phyloP scores from a whole-genome alignment of 2,888 invertebrate species.

The Netelia virgata region DNA sequence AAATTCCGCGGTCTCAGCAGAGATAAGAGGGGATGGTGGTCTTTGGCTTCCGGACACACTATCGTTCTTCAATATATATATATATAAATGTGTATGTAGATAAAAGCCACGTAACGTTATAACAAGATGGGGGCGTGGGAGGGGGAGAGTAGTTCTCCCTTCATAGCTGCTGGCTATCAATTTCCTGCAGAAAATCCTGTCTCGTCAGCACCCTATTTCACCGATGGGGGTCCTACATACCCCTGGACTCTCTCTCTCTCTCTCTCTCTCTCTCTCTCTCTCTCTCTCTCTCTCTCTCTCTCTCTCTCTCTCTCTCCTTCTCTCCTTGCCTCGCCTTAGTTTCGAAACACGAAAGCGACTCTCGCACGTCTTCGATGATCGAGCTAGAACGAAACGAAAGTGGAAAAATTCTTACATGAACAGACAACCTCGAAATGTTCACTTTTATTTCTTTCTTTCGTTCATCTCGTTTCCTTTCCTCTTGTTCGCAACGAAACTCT shows the following conservation, averaged over 20 bases:
- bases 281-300: background rate
- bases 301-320: background rate
- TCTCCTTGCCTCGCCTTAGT: background rate
- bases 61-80: background rate
- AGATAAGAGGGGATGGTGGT: slow-evolving; percentile 46
- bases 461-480: too few species aligned
- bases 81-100: too few species aligned
- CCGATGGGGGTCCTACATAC: slow-evolving; percentile 11
- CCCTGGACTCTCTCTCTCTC: background rate
- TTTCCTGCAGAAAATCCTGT: slow-evolving; percentile 55
- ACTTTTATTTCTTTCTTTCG: background rate
- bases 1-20: slow-evolving; percentile 4
- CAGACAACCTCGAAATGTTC: background rate
- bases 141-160: background rate
- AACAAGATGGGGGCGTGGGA: too few species aligned
- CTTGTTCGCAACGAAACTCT: too few species aligned
- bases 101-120: too few species aligned
- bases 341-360: too few species aligned
- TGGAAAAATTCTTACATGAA: background rate
- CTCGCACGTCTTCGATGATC: slow-evolving; percentile 11
- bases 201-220: slow-evolving; percentile 47
- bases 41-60: background rate
- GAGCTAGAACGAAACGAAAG: background rate
- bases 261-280: background rate
- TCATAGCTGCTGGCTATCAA: slow-evolving; percentile 41